These are phyloP conservation scores for Columba livia DNA, from an alignment of 2,113 vertebrate species.

Conservation along the genomic window DNA sequence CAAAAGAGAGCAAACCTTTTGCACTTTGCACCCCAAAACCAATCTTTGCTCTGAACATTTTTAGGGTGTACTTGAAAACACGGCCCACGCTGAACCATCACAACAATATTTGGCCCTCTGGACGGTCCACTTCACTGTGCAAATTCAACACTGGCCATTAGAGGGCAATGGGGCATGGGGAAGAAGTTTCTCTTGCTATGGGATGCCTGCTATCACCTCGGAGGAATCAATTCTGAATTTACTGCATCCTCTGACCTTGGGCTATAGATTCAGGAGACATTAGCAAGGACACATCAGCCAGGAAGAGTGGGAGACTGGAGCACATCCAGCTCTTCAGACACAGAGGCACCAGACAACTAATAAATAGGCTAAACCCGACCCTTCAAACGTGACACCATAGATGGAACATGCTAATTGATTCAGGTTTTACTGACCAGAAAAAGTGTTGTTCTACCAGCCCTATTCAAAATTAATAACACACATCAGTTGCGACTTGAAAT, in stretches of 20 bases:
- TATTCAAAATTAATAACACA: not conserved
- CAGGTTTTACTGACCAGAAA: not conserved
- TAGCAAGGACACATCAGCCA: not conserved
- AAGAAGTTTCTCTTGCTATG: not conserved
- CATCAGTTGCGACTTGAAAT: not conserved
- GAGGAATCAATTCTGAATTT: not conserved
- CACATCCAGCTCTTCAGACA: not conserved
- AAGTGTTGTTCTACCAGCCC: fast-evolving
- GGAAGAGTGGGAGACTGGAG: not conserved
- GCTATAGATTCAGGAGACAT: not conserved
- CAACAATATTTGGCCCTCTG: not conserved
- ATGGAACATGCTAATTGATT: not conserved
- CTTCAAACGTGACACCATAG: not conserved
- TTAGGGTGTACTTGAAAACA: fast-evolving
- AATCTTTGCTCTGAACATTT: fast-evolving
- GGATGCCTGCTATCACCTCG: not conserved
- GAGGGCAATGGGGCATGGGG: not conserved
- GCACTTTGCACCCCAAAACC: not conserved
- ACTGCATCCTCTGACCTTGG: slow-evolving; percentile 27
- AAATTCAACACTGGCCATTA: not conserved
- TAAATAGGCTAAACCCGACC: not conserved
- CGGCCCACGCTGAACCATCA: fast-evolving
- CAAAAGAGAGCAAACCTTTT: not conserved
- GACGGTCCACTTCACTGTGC: not conserved
- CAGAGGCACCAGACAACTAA: slow-evolving; percentile 29